Evolutionary conservation across 2,888 invertebrate genomes (phyloP).

Genomic region (Disparrhopalites patrizii): DNA sequence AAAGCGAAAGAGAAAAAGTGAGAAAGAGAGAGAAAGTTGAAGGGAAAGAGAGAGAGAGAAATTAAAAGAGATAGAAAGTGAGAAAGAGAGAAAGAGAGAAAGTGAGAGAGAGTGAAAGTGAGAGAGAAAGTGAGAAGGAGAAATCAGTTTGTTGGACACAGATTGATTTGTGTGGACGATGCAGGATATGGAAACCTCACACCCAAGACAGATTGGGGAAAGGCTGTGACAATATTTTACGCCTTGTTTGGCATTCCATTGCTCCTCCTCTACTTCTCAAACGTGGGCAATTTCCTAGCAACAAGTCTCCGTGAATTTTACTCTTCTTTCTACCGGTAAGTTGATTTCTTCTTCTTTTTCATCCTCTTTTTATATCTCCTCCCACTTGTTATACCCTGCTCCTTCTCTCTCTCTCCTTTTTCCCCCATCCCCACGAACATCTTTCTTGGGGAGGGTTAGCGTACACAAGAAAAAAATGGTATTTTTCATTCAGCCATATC

Average conservation of each 20-base stretch:
- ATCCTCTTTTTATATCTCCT: constrained; percentile 12
- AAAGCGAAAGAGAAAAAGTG: neutral
- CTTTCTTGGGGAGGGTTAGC: too few species aligned
- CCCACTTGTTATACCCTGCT: neutral
- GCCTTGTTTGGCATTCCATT: constrained; percentile 48
- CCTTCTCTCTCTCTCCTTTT: neutral
- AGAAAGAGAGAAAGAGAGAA: neutral
- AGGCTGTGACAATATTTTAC: constrained; percentile 47
- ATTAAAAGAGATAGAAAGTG: neutral
- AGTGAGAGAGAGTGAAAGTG: neutral
- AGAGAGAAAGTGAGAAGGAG: too few species aligned
- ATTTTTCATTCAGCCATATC: too few species aligned
- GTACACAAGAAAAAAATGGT: too few species aligned
- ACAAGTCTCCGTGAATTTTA: constrained; percentile 47
- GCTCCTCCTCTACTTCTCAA: constrained; percentile 47
- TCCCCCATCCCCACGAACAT: neutral
- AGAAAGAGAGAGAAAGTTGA: neutral
- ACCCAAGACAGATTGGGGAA: constrained; percentile 48
- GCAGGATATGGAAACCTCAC: constrained; percentile 47
- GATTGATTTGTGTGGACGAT: constrained; percentile 19
- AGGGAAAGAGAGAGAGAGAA: neutral
- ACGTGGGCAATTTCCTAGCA: constrained; percentile 47
- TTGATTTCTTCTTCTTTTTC: constrained; percentile 30
- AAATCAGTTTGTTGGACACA: constrained; percentile 1
- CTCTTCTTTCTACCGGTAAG: constrained; percentile 45